Base-by-base conservation (phyloP, 2,797 vertebrate genomes). In the Harpagifer antarcticus region DNA sequence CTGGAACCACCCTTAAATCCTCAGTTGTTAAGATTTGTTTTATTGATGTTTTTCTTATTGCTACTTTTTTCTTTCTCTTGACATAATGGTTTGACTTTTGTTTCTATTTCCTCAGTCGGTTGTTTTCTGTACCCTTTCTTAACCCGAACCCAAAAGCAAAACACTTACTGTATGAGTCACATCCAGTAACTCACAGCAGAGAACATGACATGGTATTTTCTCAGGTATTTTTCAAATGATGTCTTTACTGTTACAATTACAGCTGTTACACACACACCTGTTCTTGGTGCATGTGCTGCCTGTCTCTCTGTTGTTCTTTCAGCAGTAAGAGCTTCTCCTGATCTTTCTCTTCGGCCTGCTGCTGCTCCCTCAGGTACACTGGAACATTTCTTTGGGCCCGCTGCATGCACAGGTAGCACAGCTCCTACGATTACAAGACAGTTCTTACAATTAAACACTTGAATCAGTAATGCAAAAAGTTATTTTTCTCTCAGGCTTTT, bases 321-420 rank as follows among this genome's bases (percentile, higher is more conserved):
- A 96, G 87, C 44, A 94, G 84, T 47, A 96, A 44, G 3, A 94
- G 70, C 10, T 76, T 85, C 44, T 94, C 94, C n/a, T 95, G 91
- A 20, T 91, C 88, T 53, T 76, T 81, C 43, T 96, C 95, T 47
- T 88, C 89, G 7, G 70, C 88, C 78, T 60, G 87, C 45, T 61
- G 90, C 76, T 96, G 93, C 5, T 94, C 89, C 7, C 72, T 60
- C 54, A 82, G 61, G 59, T 90, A 91, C 20, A 94, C 50, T 0
- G 95, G 92, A 5, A 92, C 37, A 49, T 94, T 96, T 49, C 87
- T 90, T 47, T 93, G 91, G 4, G 91, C 92, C 27, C 95, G 89
- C 87, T 97, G 95, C 92, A 95, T 93, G 75, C 96, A 97, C 61
- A 96, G 78, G 64, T 96, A 96, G 81, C 96, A 97, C 81, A 96